A percentile compares a stretch with the other conserved stretches of the same genome.
These are phyloP conservation scores for Peromyscus attwateri DNA, from an alignment of 2,797 vertebrate genomes.

Conservation along the genomic window DNA sequence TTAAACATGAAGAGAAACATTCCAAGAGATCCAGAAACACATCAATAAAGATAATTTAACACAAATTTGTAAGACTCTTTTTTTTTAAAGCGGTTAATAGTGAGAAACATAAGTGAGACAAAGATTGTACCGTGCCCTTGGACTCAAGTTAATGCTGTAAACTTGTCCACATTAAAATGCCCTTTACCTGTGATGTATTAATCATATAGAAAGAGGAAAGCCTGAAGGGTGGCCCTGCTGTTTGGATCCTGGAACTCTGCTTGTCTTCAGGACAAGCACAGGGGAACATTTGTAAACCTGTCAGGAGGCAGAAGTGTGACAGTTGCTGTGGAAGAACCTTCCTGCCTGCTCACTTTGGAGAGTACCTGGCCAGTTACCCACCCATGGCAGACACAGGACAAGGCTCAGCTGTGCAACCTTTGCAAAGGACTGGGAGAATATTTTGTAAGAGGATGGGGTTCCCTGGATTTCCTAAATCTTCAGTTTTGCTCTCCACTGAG, in stretches of 20 bases:
- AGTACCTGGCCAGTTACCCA: slow-evolving; percentile 79
- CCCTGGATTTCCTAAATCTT: slow-evolving; percentile 63
- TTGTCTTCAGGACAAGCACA: slow-evolving; percentile 82
- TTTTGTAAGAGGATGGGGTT: slow-evolving; percentile 57
- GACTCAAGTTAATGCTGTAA: slow-evolving; percentile 10
- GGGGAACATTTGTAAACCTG: slow-evolving; percentile 80
- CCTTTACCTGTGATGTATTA: slow-evolving; percentile 69
- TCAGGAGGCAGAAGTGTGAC: slow-evolving; percentile 57
- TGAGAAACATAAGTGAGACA: neutral
- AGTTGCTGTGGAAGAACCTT: slow-evolving; percentile 85
- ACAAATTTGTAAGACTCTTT: neutral
- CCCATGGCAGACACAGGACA: slow-evolving; percentile 86
- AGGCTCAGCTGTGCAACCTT: slow-evolving; percentile 82
- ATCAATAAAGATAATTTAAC: neutral
- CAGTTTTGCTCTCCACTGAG: slow-evolving; percentile 28
- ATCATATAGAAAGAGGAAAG: slow-evolving; percentile 73
- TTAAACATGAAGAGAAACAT: neutral
- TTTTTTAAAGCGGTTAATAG: neutral
- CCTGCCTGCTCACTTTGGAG: slow-evolving; percentile 84
- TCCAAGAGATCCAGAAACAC: slow-evolving; percentile 7
- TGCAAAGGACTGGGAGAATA: slow-evolving; percentile 76
- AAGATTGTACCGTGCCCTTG: neutral
- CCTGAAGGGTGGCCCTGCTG: slow-evolving; percentile 72
- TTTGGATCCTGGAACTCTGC: slow-evolving; percentile 80
- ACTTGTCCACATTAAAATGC: neutral